Base-by-base conservation (phyloP, 2,113 vertebrate species). In the Channa argus region DNA sequence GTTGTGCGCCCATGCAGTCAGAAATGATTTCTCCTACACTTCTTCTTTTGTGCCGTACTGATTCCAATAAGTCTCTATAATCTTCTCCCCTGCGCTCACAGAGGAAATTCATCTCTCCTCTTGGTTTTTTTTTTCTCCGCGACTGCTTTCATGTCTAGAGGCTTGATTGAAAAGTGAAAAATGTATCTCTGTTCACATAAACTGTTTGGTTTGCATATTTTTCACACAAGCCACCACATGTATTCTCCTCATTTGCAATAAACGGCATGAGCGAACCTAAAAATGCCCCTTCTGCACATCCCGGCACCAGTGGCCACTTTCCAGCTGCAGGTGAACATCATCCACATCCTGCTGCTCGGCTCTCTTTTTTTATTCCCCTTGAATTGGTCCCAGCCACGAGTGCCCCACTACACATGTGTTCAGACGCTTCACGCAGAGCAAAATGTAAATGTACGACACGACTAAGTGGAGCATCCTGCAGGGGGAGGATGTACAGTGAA, bases 81-180 rank as follows among this genome's bases (percentile, higher is more conserved):
- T 79, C 66, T 78, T 67, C 44, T 63, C 58, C 50, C 47, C 45
- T 41, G 51, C 62, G 56, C 60, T 50, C 41, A 71, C 68, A 75
- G 64, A 58, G 86, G 64, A 66, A 80, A 73, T 79, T 37, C 34
- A 65, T 80, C 71, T 72, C 51, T 68, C 50, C 53, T 44, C 61
- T 83, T 24, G 24, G 24, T 24, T 71, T 85, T 78, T 71, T 85
- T 78, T 78, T 51, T 56, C 54, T 63, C 65, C 74, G 54, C 61
- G 77, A 33, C 78, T 81, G 63, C 58, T 53, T 73, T 81, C 44
- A 50, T 52, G 79, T 88, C 75, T 44, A 2, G 38, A 58, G 79
- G 71, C 49, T 82, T 72, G 82, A 82, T 83, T 68, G 85, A 78
- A 87, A 84, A 78, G 83, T 82, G 83, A 80, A 80, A 88, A 85